Percentiles rank a stretch among this genome's conserved stretches.
Evolutionary conservation across 2,888 invertebrate genomes (phyloP).

Genomic region (Rhodophaea formosa): DNA sequence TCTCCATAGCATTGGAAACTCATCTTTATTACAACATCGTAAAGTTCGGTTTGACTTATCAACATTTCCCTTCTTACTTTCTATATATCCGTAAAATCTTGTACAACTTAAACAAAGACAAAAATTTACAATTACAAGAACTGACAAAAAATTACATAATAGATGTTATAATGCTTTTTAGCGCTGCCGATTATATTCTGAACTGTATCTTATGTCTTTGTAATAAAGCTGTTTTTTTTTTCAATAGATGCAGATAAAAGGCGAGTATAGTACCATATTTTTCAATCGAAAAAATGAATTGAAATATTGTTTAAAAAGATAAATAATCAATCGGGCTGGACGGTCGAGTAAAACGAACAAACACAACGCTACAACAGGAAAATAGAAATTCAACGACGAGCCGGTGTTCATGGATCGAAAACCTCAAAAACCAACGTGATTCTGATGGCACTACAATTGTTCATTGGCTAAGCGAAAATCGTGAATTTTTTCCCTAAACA

Average conservation of each 20-base stretch:
- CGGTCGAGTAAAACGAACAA: constrained; percentile 54
- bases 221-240: background rate
- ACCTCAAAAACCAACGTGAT: constrained; percentile 18
- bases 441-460: constrained; percentile 45
- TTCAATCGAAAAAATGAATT: constrained; percentile 29
- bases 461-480: constrained; percentile 33
- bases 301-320: constrained; percentile 32
- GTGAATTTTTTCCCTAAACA: constrained; percentile 32
- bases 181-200: too few species aligned
- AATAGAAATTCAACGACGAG: constrained; percentile 21
- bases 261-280: background rate
- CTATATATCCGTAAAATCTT: too few species aligned
- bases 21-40: too few species aligned
- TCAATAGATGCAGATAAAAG: background rate
- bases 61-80: too few species aligned
- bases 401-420: constrained; percentile 16
- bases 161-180: too few species aligned
- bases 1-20: too few species aligned
- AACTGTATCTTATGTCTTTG: background rate
- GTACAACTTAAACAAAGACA: too few species aligned
- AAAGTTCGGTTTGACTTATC: too few species aligned
- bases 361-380: constrained; percentile 30
- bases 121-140: too few species aligned
- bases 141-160: too few species aligned
- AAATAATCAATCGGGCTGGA: constrained; percentile 60